These are phyloP conservation scores for Odontophorus gujanensis DNA, from an alignment of 2,113 vertebrate genomes.

Conservation along the genomic window DNA sequence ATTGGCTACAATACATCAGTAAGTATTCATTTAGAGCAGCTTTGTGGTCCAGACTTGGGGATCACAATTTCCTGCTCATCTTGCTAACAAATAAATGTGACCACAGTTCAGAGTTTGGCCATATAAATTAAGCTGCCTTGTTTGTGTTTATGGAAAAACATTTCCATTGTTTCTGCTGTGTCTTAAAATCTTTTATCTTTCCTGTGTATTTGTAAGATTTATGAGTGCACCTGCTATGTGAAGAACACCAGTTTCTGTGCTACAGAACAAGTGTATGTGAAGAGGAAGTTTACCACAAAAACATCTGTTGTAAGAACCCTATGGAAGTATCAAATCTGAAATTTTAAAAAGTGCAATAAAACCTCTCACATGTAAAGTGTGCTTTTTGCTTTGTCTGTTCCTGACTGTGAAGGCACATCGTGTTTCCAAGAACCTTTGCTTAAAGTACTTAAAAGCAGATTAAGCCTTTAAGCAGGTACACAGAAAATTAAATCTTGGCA, in stretches of 20 bases:
- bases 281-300: neutral
- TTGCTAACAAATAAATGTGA: neutral
- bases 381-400: neutral
- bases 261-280: neutral
- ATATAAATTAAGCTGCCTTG: neutral
- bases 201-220: accelerated
- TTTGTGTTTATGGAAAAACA: neutral
- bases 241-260: neutral
- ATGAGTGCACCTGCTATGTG: neutral
- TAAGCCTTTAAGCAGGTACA: neutral
- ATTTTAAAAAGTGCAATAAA: neutral
- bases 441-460: neutral
- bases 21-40: neutral
- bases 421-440: neutral
- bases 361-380: neutral
- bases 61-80: neutral
- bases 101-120: neutral
- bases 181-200: neutral
- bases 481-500: neutral
- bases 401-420: neutral
- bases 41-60: accelerated
- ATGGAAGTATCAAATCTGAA: neutral
- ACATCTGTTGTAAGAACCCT: neutral
- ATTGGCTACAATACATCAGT: neutral
- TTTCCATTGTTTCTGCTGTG: neutral